phyloP scores from a whole-genome alignment of 2,797 vertebrate species.

The Acrossocheilus fasciatus region DNA sequence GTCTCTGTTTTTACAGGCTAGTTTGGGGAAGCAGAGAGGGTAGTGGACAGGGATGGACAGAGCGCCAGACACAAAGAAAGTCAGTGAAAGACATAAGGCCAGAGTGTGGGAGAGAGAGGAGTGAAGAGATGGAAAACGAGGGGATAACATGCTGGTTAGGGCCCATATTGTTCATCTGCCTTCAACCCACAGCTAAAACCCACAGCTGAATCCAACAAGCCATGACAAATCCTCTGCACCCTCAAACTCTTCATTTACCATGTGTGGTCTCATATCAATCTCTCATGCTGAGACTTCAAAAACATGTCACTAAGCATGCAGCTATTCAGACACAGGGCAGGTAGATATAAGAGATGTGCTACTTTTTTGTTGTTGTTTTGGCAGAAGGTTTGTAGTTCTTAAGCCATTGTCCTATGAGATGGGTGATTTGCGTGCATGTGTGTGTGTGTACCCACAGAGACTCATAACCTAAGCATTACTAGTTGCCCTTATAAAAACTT shows the following conservation, averaged over 20 bases:
- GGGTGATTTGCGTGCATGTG: not conserved
- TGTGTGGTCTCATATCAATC: slow-evolving; percentile 65
- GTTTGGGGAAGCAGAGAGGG: slow-evolving; percentile 8
- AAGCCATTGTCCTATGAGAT: not conserved
- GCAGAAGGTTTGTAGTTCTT: slow-evolving; percentile 6
- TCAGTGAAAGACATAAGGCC: slow-evolving; percentile 27
- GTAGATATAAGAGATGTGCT: slow-evolving; percentile 21
- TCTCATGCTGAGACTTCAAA: slow-evolving; percentile 67
- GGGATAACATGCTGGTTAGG: slow-evolving; percentile 51
- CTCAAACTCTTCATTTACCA: slow-evolving; percentile 22
- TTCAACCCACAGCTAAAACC: slow-evolving; percentile 34
- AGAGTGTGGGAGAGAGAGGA: slow-evolving; percentile 17
- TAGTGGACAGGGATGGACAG: slow-evolving; percentile 13
- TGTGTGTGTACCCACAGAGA: not conserved
- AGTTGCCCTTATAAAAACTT: not conserved
- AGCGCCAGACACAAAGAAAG: slow-evolving; percentile 22
- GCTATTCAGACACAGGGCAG: slow-evolving; percentile 4
- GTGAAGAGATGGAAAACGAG: not conserved
- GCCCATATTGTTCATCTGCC: slow-evolving; percentile 47
- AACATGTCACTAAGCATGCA: slow-evolving; percentile 40
- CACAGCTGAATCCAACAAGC: slow-evolving; percentile 46
- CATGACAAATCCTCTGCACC: slow-evolving; percentile 41
- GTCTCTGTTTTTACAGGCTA: slow-evolving; percentile 40
- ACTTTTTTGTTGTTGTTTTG: not conserved
- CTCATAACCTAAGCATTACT: not conserved